Base-by-base conservation (phyloP, 53 echinoderm and acorn worm species). In the Holothuria scabra region DNA sequence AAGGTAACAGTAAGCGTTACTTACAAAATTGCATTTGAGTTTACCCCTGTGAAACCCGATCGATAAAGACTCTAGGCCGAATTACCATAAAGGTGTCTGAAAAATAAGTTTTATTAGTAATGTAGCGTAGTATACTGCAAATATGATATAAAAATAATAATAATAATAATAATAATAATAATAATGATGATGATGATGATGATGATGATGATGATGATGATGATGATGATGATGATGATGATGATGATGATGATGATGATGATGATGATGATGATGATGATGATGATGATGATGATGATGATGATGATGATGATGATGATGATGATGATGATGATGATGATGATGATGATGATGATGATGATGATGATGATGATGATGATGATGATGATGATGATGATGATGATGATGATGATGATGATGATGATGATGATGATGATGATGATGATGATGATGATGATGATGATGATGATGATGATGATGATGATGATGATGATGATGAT, bases 401-500 rank as follows among this genome's bases (percentile, higher is more conserved):
- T 49, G 41, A 32, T 21, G 23, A 23, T 79, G 1, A 1, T 79
- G 55, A 16, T 79, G 21, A 18, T 79, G 0, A 55, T 79, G 9
- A 16, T 16, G 16, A 66, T 66, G 16, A 66, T 66, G 16, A 19
- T 66, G 16, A 66, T 66, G 16, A 66, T 24, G 16, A 66, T 66
- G 12, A 66, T 66, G 16, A 66, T 66, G 16, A 66, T 66, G 16
- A 24, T 66, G 16, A 66, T 23, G 16, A 66, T 23, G 12, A 66
- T 66, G 67, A 66, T 28, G 12, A 66, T 23, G 67, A 66, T 23
- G 67, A 66, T 66, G 67, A 66, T 66, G 67, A 66, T 66, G 67
- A 66, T 66, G 67, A 66, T 66, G 67, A 66, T 66, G 67, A 66
- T 66, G 67, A 66, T 24, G 18, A 66, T 66, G 67, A 66, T 66